Evolutionary conservation across 2,888 invertebrate genomes (phyloP).

Genomic region (Pyrrhosoma nymphula): DNA sequence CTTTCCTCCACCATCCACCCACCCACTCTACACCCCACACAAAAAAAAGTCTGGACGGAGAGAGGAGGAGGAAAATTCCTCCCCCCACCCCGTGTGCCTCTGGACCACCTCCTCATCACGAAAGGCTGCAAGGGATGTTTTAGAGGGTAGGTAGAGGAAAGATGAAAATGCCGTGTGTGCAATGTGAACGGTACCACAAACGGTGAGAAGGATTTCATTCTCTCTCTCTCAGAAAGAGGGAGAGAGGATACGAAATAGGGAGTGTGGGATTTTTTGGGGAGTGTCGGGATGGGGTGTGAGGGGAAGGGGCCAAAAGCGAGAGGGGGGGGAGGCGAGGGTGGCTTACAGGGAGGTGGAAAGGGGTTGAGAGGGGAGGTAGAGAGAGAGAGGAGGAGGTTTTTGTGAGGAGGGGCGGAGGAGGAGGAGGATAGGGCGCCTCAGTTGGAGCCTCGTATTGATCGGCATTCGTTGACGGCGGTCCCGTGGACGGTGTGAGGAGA

Average conservation of each 20-base stretch:
- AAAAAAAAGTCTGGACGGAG: too few species aligned
- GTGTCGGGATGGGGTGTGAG: not conserved
- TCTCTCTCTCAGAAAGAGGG: conserved; percentile 70
- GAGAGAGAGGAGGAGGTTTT: conserved; percentile 12
- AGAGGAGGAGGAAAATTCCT: too few species aligned
- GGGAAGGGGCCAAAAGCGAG: not conserved
- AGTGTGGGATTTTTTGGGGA: conserved; percentile 33
- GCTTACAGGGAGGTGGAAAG: conserved; percentile 40
- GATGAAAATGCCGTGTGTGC: not conserved
- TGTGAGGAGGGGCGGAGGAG: not conserved
- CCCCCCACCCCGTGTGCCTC: too few species aligned
- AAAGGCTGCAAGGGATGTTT: too few species aligned
- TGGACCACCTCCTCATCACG: too few species aligned
- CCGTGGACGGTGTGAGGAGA: conserved; percentile 38
- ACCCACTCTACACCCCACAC: too few species aligned
- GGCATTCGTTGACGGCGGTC: conserved; percentile 53
- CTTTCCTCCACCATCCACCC: too few species aligned
- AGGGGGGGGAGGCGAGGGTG: not conserved
- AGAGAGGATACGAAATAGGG: conserved; percentile 69
- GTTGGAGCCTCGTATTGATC: conserved; percentile 61
- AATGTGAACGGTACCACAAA: not conserved
- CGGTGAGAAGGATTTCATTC: conserved; percentile 56
- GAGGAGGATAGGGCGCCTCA: conserved; percentile 59
- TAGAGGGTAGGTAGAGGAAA: not conserved
- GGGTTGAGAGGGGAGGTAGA: conserved; percentile 39